Percentiles rank a stretch among this genome's conserved stretches.
These are phyloP conservation scores for Carabus problematicus DNA, from an alignment of 2,888 invertebrate species.

Conservation along the genomic window DNA sequence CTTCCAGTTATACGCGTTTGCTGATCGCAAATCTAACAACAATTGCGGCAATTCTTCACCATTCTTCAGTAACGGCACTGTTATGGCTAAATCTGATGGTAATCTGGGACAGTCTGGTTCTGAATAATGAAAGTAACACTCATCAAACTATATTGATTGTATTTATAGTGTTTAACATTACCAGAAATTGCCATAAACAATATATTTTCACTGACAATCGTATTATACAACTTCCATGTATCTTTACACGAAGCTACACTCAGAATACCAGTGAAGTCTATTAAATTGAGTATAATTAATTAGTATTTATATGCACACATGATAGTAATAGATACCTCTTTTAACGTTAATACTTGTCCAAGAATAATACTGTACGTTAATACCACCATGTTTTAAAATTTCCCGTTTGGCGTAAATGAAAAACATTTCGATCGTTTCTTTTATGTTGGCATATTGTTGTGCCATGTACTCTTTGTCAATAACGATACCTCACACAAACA, in stretches of 20 bases:
- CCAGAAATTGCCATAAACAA: slow-evolving; percentile 77
- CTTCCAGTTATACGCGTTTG: slow-evolving; percentile 73
- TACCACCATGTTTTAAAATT: slow-evolving; percentile 72
- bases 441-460: slow-evolving; percentile 67
- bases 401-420: slow-evolving; percentile 63
- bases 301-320: background rate
- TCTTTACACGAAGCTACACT: slow-evolving; percentile 77
- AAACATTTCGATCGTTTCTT: slow-evolving; percentile 68
- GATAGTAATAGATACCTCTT: slow-evolving; percentile 63
- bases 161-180: slow-evolving; percentile 47
- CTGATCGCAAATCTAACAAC: slow-evolving; percentile 74
- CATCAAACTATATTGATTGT: too few relatives aligned
- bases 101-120: slow-evolving; percentile 82
- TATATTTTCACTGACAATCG: slow-evolving; percentile 69
- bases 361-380: slow-evolving; percentile 71
- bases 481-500: slow-evolving; percentile 66
- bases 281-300: slow-evolving; percentile 36
- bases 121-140: slow-evolving; percentile 47
- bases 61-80: slow-evolving; percentile 71
- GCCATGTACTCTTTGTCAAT: slow-evolving; percentile 73
- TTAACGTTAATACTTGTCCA: slow-evolving; percentile 74
- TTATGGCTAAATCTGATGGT: slow-evolving; percentile 71
- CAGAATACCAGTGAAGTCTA: slow-evolving; percentile 76
- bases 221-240: slow-evolving; percentile 75
- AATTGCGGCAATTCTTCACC: slow-evolving; percentile 82